phyloP scores from a whole-genome alignment of 2,888 invertebrate species.

The Synergus laeviventris region DNA sequence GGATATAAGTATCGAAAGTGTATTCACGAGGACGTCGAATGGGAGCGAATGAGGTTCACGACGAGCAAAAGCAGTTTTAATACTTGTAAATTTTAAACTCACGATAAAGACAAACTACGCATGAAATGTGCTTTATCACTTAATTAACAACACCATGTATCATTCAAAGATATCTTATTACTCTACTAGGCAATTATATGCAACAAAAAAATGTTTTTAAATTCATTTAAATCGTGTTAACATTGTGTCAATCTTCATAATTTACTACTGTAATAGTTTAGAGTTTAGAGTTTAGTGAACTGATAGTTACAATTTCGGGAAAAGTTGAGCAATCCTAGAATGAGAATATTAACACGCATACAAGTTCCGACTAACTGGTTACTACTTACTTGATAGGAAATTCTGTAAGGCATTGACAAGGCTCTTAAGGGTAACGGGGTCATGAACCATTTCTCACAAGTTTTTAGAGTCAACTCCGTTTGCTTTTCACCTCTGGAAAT shows the following conservation, averaged over 20 bases:
- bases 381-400: constrained; percentile 54
- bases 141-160: background rate
- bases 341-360: background rate
- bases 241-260: too few species aligned
- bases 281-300: too few species aligned
- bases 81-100: constrained; percentile 8
- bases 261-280: too few species aligned
- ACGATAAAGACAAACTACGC: background rate
- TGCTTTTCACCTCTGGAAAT: background rate
- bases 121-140: background rate
- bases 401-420: constrained; percentile 50
- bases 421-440: constrained; percentile 59
- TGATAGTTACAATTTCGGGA: background rate
- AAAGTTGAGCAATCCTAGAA: background rate
- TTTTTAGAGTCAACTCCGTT: constrained; percentile 22
- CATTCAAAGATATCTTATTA: too few species aligned
- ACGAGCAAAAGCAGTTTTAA: constrained; percentile 11
- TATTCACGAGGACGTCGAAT: constrained; percentile 15
- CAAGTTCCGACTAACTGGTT: constrained; percentile 39
- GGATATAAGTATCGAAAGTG: background rate
- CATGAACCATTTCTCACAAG: constrained; percentile 48
- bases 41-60: constrained; percentile 21
- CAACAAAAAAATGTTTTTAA: too few species aligned
- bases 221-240: too few species aligned
- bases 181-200: too few species aligned